Conservation (phyloP, 2,113 vertebrate genomes). For the Chrysochloris asiatica region DNA sequence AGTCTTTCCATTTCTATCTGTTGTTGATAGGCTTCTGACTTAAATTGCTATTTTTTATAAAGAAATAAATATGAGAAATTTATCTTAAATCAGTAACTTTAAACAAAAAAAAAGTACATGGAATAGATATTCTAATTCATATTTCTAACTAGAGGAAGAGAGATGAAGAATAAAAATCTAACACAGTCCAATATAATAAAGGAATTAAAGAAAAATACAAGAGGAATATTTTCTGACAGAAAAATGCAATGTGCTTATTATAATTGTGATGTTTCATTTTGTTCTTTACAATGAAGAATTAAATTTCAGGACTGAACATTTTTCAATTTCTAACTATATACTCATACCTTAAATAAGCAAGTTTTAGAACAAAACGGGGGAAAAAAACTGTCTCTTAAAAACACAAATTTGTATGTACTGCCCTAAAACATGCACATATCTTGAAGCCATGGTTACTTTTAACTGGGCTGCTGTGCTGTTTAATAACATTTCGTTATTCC, state of each 20-base stretch:
- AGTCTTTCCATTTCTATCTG: constrained; percentile 99
- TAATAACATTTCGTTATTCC: constrained; percentile 32
- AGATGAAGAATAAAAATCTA: constrained; percentile 21
- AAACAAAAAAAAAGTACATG: constrained; percentile 27
- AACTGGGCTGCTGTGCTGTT: not conserved
- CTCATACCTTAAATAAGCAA: not conserved
- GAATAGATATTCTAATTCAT: not conserved
- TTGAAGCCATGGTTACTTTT: not conserved
- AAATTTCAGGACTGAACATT: constrained; percentile 46
- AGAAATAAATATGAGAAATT: not conserved
- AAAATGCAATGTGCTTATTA: not conserved
- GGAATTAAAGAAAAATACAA: not conserved
- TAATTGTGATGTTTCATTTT: constrained; percentile 22
- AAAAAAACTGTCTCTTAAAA: not conserved
- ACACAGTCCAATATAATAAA: not conserved
- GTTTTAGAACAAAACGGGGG: constrained; percentile 25
- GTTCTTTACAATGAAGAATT: not conserved
- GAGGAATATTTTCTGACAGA: not conserved
- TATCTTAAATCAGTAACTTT: not conserved
- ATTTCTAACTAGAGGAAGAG: not conserved
- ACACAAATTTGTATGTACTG: not conserved
- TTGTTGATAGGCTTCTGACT: constrained; percentile 95
- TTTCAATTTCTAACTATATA: constrained; percentile 21
- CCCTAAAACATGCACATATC: not conserved
- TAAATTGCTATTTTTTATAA: constrained; percentile 90